Conservation (phyloP, 2,113 vertebrate species). For the Saguinus imperator region DNA sequence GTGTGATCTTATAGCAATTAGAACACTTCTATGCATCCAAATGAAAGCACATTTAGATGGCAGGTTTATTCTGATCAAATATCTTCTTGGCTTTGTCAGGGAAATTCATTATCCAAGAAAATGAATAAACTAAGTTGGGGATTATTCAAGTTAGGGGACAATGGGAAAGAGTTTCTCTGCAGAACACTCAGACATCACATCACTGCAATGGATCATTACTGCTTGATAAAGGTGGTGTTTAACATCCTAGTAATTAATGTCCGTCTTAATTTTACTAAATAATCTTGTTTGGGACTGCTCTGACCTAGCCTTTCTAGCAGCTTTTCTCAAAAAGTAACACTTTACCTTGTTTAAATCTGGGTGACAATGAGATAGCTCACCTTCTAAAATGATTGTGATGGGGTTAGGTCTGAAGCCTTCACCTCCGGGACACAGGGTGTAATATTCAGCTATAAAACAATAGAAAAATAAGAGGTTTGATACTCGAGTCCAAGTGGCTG, state of each 20-base stretch:
- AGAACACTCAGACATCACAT: neutral
- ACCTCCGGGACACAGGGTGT: conserved; percentile 90
- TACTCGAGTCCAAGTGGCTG: neutral
- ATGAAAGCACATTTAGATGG: neutral
- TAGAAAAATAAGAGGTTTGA: neutral
- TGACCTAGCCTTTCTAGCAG: neutral
- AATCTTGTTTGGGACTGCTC: neutral
- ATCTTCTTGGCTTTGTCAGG: neutral
- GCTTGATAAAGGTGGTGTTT: neutral
- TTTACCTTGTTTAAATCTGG: neutral
- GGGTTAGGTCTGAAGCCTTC: conserved; percentile 92
- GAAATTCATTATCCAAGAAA: neutral
- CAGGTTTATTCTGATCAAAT: neutral
- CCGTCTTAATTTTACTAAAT: neutral
- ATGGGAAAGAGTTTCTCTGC: neutral
- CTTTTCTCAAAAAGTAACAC: neutral
- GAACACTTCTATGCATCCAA: neutral
- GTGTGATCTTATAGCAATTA: fast-evolving
- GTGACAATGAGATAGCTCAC: conserved; percentile 75
- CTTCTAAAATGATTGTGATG: conserved; percentile 91
- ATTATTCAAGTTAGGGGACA: neutral
- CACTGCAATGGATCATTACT: neutral
- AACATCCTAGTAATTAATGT: neutral
- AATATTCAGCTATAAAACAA: conserved; percentile 87
- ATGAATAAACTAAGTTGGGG: neutral